phyloP scores from a whole-genome alignment of 2,888 invertebrate genomes.

The Melinopterus prodromus region DNA sequence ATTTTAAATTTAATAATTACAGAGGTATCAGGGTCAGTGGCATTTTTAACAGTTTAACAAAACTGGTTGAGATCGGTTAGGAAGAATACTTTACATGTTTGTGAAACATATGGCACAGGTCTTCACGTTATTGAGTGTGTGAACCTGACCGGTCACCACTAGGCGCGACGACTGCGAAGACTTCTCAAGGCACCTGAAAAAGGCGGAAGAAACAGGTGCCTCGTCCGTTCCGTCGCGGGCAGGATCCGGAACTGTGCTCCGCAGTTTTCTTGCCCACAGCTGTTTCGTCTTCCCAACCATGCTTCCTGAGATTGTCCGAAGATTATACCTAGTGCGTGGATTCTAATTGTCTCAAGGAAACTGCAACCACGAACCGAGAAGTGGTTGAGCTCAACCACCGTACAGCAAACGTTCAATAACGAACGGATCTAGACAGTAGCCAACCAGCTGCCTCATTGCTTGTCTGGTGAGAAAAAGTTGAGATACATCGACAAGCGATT shows the following conservation, averaged over 20 bases:
- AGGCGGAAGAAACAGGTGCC: constrained; percentile 56
- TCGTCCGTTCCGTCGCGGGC: constrained; percentile 40
- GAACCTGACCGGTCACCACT: constrained; percentile 9
- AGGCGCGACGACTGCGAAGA: constrained; percentile 11
- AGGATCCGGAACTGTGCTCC: constrained; percentile 57
- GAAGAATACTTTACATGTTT: background rate
- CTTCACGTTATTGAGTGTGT: constrained; percentile 12
- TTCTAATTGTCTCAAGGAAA: background rate
- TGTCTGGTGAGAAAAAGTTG: background rate
- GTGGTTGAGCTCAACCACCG: background rate
- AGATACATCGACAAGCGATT: background rate
- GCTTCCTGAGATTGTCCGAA: constrained; percentile 56
- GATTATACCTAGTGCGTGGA: constrained; percentile 13
- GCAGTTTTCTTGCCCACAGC: constrained; percentile 52
- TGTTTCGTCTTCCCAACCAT: constrained; percentile 54
- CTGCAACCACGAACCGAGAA: background rate
- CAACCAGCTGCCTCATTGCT: background rate
- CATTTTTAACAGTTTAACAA: background rate
- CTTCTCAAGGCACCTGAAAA: constrained; percentile 37
- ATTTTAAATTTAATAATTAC: background rate
- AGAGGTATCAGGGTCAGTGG: background rate
- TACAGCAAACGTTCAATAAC: background rate
- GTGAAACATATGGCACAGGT: constrained; percentile 18
- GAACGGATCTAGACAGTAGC: background rate
- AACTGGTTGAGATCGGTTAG: background rate